Evolutionary conservation across 2,797 vertebrate species (phyloP).

Genomic region (Vespertilio murinus): DNA sequence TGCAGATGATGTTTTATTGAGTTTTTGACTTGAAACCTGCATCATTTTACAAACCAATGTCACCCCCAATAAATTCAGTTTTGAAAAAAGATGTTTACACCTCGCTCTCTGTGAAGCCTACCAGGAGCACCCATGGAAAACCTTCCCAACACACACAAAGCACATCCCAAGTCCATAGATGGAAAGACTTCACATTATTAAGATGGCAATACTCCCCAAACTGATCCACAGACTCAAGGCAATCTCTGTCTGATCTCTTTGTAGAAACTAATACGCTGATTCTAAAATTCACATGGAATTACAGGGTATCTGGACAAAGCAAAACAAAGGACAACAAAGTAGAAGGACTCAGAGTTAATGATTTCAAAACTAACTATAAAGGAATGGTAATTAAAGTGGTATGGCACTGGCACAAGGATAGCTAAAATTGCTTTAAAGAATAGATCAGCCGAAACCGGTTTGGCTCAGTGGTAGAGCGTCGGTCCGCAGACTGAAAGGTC

Average conservation of each 20-base stretch:
- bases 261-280: not conserved
- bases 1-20: not conserved
- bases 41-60: not conserved
- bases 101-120: not conserved
- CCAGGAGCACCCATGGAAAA: not conserved
- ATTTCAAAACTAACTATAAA: slow-evolving; percentile 26
- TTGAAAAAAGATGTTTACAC: not conserved
- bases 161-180: not conserved
- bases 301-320: not conserved
- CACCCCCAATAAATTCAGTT: not conserved
- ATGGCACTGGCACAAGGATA: not conserved
- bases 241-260: not conserved
- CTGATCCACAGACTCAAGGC: not conserved
- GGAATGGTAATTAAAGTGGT: not conserved
- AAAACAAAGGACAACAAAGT: slow-evolving; percentile 14
- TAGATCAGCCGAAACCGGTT: no score
- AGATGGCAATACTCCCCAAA: not conserved
- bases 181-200: not conserved
- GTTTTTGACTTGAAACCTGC: not conserved
- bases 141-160: not conserved
- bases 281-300: not conserved
- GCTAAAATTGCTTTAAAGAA: not conserved
- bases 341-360: not conserved
- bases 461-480: no score
- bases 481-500: no score